Evolutionary conservation across 92 coral and sea anemone genomes (phyloP), one percentile per base, ranked within the genome.

Genomic region (Chrysogorgia sp.): DNA sequence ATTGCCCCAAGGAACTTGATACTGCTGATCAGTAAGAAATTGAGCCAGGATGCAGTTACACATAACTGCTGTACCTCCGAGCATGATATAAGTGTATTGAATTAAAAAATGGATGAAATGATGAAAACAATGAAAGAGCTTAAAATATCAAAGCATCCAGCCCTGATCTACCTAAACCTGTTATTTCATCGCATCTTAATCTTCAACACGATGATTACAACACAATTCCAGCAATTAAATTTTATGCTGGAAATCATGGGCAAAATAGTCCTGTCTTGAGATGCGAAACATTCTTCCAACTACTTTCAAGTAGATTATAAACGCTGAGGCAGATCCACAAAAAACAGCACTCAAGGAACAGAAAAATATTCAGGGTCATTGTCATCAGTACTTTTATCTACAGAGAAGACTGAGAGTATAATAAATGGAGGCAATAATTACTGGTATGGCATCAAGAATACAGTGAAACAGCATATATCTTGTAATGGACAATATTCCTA

Each of bases 301-400:
- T 63, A 23, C 48, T 63, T 32, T 32, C 35, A 29, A 29, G 35
- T 28, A 59, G 65, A 21, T 25, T 59, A n/a, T n/a, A n/a, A n/a
- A n/a, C n/a, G n/a, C n/a, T n/a, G n/a, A n/a, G n/a, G n/a, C n/a
- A n/a, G n/a, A n/a, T n/a, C n/a, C n/a, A n/a, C n/a, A n/a, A n/a
- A n/a, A n/a, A n/a, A n/a, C n/a, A n/a, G 69, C 69, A 63, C 69
- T 63, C 22, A 32, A 34, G 69, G 69, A 32, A 63, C 33, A 32
- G 69, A 43, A 63, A 63, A 32, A 34, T 63, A 63, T 20, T 25
- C 69, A 10, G 69, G 69, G 48, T 63, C 69, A 19, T 34, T 63
- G 45, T 63, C 69, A 63, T 63, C 69, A 19, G 40, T 63, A 9
- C 69, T 63, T 34, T 34, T 63, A 32, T 31, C 45, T 10, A 2